Evolutionary conservation across 2,113 vertebrate genomes (phyloP), one percentile per base, ranked within the genome.

Genomic region (Himantopus leucocephalus): DNA sequence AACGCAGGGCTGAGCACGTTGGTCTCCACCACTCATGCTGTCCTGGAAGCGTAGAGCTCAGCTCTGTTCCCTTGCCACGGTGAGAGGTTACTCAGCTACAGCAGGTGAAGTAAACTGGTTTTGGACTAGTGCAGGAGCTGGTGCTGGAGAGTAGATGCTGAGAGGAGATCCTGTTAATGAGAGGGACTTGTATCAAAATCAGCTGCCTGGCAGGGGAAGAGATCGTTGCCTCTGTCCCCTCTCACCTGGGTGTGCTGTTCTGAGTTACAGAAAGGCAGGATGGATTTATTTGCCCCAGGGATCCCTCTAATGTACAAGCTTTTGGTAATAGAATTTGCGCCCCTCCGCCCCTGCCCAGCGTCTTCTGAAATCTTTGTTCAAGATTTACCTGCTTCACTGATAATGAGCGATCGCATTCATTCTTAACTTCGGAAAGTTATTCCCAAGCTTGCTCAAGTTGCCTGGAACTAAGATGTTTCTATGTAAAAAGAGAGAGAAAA

Each of bases 261-360:
- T 8, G n/a, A 62, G 39, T 21, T 43, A 60, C 55, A 27, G 48
- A 73, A 64, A 45, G 43, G 56, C 81, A 59, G 63, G 50, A 47
- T 27, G 58, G 45, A 67, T 82, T 86, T 55, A 34, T 26, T 52
- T 45, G 62, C 27, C 39, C 32, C 41, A 66, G 24, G 30, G 47
- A 50, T 32, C 20, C 50, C 30, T 52, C 18, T 48, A 50, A 37
- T 1, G 4, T 7, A 60, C 45, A 43, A 53, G 30, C 41, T 77
- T 84, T 26, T 11, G 21, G 59, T 67, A 43, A 72, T 9, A 47
- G 30, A 47, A 53, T 78, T 55, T 82, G 50, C 41, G 52, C 34
- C 27, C 34, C 43, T 70, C 32, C 0, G 1, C 37, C 50, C 34
- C 18, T 2, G 0, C 22, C 22, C 50, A 19, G 4, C 13, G 24